These are phyloP conservation scores for Mercenaria mercenaria DNA, from an alignment of 1,140 invertebrate genomes.

Conservation along the genomic window DNA sequence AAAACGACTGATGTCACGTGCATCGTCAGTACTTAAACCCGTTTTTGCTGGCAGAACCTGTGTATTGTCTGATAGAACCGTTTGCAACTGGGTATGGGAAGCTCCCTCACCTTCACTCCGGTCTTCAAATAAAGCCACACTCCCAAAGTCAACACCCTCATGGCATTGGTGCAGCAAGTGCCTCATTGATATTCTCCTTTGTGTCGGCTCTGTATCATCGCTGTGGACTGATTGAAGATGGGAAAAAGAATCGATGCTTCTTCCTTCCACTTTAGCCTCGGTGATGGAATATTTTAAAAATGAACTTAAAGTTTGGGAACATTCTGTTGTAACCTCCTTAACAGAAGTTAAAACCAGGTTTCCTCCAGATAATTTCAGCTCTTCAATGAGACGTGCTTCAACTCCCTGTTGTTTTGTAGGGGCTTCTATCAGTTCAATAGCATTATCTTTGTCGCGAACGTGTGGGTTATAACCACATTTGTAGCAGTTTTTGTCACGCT, in stretches of 20 bases:
- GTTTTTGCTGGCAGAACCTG: neutral
- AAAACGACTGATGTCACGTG: neutral
- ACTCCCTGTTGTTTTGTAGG: neutral
- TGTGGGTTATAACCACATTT: neutral
- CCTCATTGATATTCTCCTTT: neutral
- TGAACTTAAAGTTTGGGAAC: neutral
- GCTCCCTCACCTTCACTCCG: neutral
- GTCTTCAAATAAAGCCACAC: constrained; percentile 14
- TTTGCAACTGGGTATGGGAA: neutral
- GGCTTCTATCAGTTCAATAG: neutral
- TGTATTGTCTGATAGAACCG: neutral
- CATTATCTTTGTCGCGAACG: neutral
- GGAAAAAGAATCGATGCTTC: neutral
- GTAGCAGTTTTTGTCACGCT: neutral
- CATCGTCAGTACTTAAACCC: neutral
- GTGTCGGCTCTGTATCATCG: neutral
- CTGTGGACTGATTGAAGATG: neutral
- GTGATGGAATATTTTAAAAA: neutral
- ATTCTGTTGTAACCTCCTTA: neutral
- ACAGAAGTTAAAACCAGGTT: neutral
- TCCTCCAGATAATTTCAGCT: neutral
- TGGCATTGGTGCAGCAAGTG: neutral
- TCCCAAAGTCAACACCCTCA: neutral
- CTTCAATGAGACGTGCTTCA: neutral
- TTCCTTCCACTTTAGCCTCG: neutral